Evolutionary conservation across 2,888 invertebrate species (phyloP).

Genomic region (Cybosia mesomella): DNA sequence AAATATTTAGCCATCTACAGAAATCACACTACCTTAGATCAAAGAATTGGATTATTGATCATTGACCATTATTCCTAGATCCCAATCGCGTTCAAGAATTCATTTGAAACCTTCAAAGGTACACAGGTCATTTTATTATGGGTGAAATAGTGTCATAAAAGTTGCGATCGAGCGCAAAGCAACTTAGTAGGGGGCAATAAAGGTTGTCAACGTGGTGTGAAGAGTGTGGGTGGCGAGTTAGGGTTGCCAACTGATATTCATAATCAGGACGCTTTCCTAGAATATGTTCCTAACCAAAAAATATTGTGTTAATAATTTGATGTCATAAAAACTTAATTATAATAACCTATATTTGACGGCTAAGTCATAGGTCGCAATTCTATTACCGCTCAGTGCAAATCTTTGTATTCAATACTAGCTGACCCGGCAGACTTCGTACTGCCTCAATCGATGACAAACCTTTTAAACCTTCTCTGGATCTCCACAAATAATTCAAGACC

Average conservation of each 20-base stretch:
- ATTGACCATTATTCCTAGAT: slow-evolving; percentile 32
- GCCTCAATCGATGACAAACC: too few species aligned
- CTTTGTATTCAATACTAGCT: too few species aligned
- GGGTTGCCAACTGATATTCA: neutral
- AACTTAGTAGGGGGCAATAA: slow-evolving; percentile 60
- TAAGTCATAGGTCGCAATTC: neutral
- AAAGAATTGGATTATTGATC: slow-evolving; percentile 46
- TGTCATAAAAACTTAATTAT: neutral
- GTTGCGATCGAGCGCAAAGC: slow-evolving; percentile 58
- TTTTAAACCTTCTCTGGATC: too few species aligned
- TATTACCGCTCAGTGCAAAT: too few species aligned
- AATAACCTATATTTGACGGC: neutral
- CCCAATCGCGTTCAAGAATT: slow-evolving; percentile 22
- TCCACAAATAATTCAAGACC: too few species aligned
- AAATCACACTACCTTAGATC: slow-evolving; percentile 27
- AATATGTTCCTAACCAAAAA: neutral
- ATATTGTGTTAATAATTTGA: neutral
- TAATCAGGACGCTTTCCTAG: neutral
- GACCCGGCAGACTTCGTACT: too few species aligned
- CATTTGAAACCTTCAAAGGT: slow-evolving; percentile 31
- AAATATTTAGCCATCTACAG: neutral
- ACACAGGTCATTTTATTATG: slow-evolving; percentile 42
- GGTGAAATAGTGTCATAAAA: slow-evolving; percentile 52
- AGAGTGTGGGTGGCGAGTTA: slow-evolving; percentile 50
- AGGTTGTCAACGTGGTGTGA: slow-evolving; percentile 54